Percentiles rank a stretch among this genome's conserved stretches.
Evolutionary conservation across 2,113 vertebrate genomes (phyloP).

Genomic region (Tricholaema leucomelas): DNA sequence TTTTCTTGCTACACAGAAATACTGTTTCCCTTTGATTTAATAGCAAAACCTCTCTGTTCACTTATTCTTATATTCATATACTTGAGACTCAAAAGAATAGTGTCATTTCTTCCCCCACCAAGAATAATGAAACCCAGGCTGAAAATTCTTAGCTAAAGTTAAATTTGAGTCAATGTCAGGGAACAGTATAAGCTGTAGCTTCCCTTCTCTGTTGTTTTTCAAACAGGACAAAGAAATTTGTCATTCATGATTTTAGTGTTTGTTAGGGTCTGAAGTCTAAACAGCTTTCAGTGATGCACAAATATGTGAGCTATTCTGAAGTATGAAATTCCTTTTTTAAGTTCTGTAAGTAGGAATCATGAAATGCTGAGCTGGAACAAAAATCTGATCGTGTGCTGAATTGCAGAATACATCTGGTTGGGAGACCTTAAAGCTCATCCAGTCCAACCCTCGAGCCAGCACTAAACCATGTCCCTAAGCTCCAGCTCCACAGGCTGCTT

Average conservation of each 20-base stretch:
- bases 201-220: neutral
- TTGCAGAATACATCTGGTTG: no score
- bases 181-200: neutral
- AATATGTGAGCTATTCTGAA: neutral
- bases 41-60: neutral
- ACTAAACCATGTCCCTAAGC: no score
- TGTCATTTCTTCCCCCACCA: neutral
- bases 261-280: neutral
- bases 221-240: neutral
- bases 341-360: neutral
- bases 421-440: no score
- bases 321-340: neutral
- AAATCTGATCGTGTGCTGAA: no score
- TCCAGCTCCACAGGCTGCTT: no score
- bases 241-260: conserved; percentile 2
- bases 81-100: neutral
- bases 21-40: neutral
- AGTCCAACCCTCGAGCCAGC: no score
- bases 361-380: neutral
- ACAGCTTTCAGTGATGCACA: neutral
- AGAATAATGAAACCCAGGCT: neutral
- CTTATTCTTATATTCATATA: neutral
- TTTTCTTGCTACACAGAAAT: neutral
- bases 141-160: conserved; percentile 1
- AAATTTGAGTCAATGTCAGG: neutral